phyloP scores from a whole-genome alignment of 37 sponge, comb jelly and placozoan genomes.

The Theonella swinhoei region DNA sequence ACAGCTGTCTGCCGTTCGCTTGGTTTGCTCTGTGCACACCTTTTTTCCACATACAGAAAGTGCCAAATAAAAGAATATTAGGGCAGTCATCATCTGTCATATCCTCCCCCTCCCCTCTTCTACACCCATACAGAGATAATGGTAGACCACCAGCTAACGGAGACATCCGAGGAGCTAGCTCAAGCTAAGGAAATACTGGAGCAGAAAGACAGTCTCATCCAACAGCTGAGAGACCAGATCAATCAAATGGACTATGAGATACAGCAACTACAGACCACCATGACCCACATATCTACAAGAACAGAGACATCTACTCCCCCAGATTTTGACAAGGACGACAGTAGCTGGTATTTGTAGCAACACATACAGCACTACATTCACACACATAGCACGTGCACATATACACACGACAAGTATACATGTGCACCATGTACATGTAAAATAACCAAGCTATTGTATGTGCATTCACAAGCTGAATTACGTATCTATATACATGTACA shows the following conservation, averaged over 20 bases:
- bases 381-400: too few relatives aligned
- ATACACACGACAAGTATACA: too few relatives aligned
- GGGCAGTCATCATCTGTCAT: too few relatives aligned
- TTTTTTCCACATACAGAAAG: too few relatives aligned
- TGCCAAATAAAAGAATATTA: too few relatives aligned
- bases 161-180: background rate
- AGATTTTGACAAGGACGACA: background rate
- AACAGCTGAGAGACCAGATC: background rate
- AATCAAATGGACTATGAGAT: background rate
- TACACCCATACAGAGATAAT: background rate
- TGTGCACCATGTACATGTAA: too few relatives aligned
- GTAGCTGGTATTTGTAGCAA: background rate
- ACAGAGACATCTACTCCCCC: background rate
- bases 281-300: background rate
- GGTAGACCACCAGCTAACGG: background rate
- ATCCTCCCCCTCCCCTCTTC: too few relatives aligned
- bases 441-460: too few relatives aligned
- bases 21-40: too few relatives aligned
- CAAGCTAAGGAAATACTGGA: background rate
- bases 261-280: background rate
- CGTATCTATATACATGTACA: background rate
- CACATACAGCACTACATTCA: too few relatives aligned
- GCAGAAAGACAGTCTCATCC: background rate
- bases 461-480: background rate
- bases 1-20: too few relatives aligned